phyloP scores from a whole-genome alignment of 2,797 vertebrate genomes.

The Adelosebastes latens region DNA sequence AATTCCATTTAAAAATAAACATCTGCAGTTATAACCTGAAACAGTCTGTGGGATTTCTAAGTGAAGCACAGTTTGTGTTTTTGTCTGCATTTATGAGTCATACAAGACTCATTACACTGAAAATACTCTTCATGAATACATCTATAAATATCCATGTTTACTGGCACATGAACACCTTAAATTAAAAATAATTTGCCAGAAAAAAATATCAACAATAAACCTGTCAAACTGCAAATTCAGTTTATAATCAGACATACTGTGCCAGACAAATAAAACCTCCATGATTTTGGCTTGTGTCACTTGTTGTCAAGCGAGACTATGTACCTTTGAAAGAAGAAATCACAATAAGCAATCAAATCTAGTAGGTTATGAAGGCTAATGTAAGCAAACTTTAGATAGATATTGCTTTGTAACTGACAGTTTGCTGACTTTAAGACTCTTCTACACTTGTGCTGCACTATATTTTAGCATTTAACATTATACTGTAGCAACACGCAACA shows the following conservation, averaged over 20 bases:
- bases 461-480: neutral
- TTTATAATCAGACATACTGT: neutral
- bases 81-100: constrained; percentile 42
- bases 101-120: neutral
- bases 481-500: neutral
- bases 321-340: neutral
- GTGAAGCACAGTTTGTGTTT: constrained; percentile 1
- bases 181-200: neutral
- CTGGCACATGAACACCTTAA: neutral
- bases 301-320: neutral
- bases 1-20: neutral
- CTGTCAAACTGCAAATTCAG: neutral
- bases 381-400: neutral
- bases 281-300: neutral
- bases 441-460: neutral
- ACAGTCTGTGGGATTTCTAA: constrained; percentile 25
- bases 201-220: too few relatives aligned
- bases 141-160: constrained; percentile 1
- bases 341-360: neutral
- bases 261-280: neutral
- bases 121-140: neutral
- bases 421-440: neutral
- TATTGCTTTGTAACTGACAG: neutral
- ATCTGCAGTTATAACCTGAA: constrained; percentile 12
- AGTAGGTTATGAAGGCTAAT: neutral